Base-by-base conservation (phyloP, 2,113 vertebrate genomes). In the Ammospiza caudacuta region DNA sequence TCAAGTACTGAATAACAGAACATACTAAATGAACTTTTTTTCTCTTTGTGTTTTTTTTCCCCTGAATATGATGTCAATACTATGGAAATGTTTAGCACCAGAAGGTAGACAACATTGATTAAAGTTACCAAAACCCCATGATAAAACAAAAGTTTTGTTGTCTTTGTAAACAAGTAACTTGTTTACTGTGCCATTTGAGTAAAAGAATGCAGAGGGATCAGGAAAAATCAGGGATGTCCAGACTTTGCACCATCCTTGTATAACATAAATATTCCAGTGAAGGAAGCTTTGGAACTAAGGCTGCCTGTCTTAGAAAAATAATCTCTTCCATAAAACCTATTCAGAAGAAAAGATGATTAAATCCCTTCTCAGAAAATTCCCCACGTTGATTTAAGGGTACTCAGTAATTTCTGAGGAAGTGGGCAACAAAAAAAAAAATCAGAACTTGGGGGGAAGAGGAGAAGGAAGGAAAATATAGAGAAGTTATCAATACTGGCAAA, bases 21-120 rank as follows among this genome's bases (percentile, higher is more conserved):
- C 35, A 73, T 64, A 68, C 24, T 55, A n/a, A 82, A 33, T 18
- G 61, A 75, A 78, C 4, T 62, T 46, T 5, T 5, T 28, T 86
- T 43, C 33, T n/a, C 14, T 61, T 83, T 19, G 7, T 44, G 15
- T 37, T 51, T 37, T 43, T 24, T 23, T 4, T 2, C 10, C 4
- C 9, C 9, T 15, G 11, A 37, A 35, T 4, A 5, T 11, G 3
- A 52, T 37, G 18, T 1, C 0, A 6, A 33, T 54, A 51, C 20
- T 10, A 47, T 27, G 9, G 24, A 77, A 84, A 91, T 52, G 19
- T 57, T 91, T 61, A 29, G 25, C 72, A 10, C 17, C 31, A 68
- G 33, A 67, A 27, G 8, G 27, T 6, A 59, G 37, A 76, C 4
- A 80, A 52, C 9, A 39, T 2, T 83, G 11, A 88, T 39, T 64